Conservation (phyloP, 92 coral and sea anemone species). For the Epizoanthus illoricatus region DNA sequence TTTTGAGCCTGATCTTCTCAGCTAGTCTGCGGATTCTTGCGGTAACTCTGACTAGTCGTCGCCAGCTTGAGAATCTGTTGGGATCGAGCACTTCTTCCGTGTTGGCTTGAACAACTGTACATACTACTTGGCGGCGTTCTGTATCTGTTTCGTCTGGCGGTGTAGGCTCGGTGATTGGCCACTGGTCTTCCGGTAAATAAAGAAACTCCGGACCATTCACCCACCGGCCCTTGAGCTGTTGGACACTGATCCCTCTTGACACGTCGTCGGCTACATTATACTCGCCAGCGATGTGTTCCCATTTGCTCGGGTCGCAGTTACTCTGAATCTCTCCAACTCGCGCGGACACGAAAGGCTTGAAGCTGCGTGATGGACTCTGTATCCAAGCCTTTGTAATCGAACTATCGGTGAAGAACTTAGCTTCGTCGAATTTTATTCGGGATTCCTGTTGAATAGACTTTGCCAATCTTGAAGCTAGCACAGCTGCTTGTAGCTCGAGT, state of each 20-base stretch:
- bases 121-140: slow-evolving; percentile 6
- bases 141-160: slow-evolving; percentile 12
- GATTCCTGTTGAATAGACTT: slow-evolving; percentile 49
- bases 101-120: slow-evolving; percentile 6
- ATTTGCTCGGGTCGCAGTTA: slow-evolving; percentile 53
- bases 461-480: slow-evolving; percentile 30
- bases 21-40: slow-evolving; percentile 39
- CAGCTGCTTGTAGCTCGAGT: slow-evolving; percentile 57
- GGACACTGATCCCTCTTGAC: slow-evolving; percentile 35
- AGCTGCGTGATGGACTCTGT: slow-evolving; percentile 40
- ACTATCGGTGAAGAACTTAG: slow-evolving; percentile 55
- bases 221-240: slow-evolving; percentile 33
- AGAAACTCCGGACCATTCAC: slow-evolving; percentile 41
- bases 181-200: slow-evolving; percentile 29
- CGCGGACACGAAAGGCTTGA: slow-evolving; percentile 55
- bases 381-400: slow-evolving; percentile 55
- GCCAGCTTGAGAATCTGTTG: slow-evolving; percentile 43
- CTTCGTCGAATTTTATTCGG: slow-evolving; percentile 34
- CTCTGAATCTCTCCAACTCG: slow-evolving; percentile 65
- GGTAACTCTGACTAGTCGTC: slow-evolving; percentile 46
- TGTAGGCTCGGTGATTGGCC: slow-evolving; percentile 29
- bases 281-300: slow-evolving; percentile 18
- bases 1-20: slow-evolving; percentile 13
- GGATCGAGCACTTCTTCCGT: slow-evolving; percentile 29
- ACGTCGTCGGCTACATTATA: slow-evolving; percentile 7